Evolutionary conservation across 2,888 invertebrate species (phyloP).

Genomic region (Campoletis raptor): DNA sequence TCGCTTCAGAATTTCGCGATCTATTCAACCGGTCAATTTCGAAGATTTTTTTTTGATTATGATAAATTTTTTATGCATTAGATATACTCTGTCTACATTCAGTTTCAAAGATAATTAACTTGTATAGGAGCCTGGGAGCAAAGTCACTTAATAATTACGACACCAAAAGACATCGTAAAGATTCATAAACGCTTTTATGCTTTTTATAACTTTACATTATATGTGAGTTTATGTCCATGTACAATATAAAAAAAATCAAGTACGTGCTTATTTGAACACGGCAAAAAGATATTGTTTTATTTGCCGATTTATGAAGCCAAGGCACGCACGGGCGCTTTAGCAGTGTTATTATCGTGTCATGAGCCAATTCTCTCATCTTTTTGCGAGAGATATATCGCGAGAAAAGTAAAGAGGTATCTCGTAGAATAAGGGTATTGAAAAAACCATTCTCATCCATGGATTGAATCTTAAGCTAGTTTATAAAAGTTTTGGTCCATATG

Average conservation of each 20-base stretch:
- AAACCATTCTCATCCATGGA: neutral
- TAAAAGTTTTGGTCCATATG: neutral
- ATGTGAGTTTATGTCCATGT: neutral
- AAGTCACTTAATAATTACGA: constrained; percentile 53
- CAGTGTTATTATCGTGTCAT: constrained; percentile 64
- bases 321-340: constrained; percentile 51
- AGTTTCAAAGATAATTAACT: neutral
- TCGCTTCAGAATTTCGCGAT: neutral
- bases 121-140: neutral
- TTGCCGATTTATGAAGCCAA: constrained; percentile 59
- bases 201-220: constrained; percentile 27
- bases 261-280: constrained; percentile 42
- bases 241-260: constrained; percentile 1
- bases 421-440: neutral
- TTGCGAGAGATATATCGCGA: constrained; percentile 16
- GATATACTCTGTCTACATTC: neutral
- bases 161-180: constrained; percentile 42
- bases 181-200: constrained; percentile 47
- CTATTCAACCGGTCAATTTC: neutral
- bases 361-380: constrained; percentile 40
- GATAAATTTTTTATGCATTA: neutral
- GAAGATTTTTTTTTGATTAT: neutral
- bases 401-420: neutral
- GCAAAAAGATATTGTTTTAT: constrained; percentile 59
- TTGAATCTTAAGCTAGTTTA: neutral